Base-by-base conservation (phyloP, 2,888 invertebrate genomes). In the Microchrysa polita region DNA sequence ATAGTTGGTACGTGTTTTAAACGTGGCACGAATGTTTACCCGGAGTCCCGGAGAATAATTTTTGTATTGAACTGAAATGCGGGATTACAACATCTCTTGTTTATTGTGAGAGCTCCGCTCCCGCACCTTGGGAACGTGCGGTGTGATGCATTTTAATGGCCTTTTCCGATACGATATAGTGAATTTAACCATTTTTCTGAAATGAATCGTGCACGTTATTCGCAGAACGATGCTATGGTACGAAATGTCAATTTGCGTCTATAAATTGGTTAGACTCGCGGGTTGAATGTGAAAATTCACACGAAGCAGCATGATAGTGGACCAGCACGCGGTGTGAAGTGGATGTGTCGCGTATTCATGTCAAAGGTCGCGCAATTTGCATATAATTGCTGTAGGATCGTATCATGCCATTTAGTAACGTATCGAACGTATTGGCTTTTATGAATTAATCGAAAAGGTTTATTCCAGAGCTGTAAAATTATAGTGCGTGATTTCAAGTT, bases 61-160 rank as follows among this genome's bases (percentile, higher is more conserved):
- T n/a, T 48, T 48, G 48, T 48, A 48, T 48, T n/a, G 48, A 48
- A 48, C 48, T 48, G 48, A 48, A n/a, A 48, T 48, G 48, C 2
- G 2, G 48, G 48, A 48, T 48, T 48, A 48, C 2, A 48, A 48
- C 48, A 48, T 48, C 48, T 34, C 27, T 34, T 34, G 10, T 48
- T 48, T 48, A 48, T 48, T 48, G 48, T 12, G 48, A n/a, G n/a
- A n/a, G n/a, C 48, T 48, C 48, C 48, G n/a, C 48, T 48, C 48
- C 48, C n/a, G n/a, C n/a, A n/a, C n/a, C 48, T 10, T 34, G 27
- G 27, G 27, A 34, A n/a, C n/a, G n/a, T n/a, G 48, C 12, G 48
- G 14, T 48, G 48, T 48, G 12, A 4, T 48, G 48, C 48, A 48
- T 48, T 48, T 48, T n/a, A 48, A 48, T 48, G 48, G 2, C 12